Evolutionary conservation across 2,888 invertebrate species (phyloP).

Genomic region (Encarsia formosa): DNA sequence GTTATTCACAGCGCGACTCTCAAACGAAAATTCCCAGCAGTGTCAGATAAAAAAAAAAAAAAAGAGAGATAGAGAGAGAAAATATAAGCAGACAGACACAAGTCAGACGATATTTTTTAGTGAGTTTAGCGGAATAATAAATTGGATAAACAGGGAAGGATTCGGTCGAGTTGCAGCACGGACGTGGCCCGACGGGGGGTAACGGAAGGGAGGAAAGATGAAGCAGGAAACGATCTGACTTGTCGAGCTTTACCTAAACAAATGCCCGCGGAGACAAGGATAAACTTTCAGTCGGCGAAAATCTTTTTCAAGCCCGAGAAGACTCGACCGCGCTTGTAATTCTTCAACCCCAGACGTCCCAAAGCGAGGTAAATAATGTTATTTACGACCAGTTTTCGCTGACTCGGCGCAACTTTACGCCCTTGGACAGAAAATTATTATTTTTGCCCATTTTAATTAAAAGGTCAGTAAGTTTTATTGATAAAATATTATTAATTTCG

Average conservation of each 20-base stretch:
- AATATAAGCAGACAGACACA: neutral
- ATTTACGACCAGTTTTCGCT: no score
- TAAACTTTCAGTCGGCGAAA: constrained; percentile 19
- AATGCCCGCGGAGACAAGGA: constrained; percentile 18
- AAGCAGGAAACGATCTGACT: neutral
- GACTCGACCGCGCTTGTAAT: constrained; percentile 1
- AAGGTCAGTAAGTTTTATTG: no score
- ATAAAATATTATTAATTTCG: no score
- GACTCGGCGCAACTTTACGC: no score
- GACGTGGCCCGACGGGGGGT: neutral
- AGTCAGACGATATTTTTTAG: constrained; percentile 24
- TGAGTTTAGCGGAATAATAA: constrained; percentile 24
- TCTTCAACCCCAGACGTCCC: no score
- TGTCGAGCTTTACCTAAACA: constrained; percentile 2
- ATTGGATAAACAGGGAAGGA: constrained; percentile 17
- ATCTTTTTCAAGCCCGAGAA: constrained; percentile 1
- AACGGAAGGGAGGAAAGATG: neutral
- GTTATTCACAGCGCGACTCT: constrained; percentile 3
- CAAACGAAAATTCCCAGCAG: neutral
- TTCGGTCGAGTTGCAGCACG: neutral
- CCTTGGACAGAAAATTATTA: no score
- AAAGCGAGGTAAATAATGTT: no score
- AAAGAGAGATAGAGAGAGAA: neutral
- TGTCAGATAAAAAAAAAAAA: neutral
- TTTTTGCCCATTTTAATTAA: no score